A percentile compares a stretch with the other conserved stretches of the same genome.
phyloP scores from a whole-genome alignment of 2,888 invertebrate genomes.

The Chirona hameri region DNA sequence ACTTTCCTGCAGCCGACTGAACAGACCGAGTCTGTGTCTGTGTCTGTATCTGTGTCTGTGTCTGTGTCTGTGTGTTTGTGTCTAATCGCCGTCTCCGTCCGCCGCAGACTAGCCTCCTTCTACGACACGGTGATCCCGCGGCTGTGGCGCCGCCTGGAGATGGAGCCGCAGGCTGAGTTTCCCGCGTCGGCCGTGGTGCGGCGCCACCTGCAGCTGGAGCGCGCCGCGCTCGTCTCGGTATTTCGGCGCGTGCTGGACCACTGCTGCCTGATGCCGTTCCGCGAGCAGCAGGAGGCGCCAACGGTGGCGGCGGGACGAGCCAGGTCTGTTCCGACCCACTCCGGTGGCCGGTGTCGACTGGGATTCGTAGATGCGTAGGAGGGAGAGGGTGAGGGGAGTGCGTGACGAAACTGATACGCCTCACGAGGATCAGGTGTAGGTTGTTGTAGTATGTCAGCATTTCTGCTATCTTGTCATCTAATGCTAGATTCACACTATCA shows the following conservation, averaged over 20 bases:
- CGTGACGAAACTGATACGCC: too few species aligned
- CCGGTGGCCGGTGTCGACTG: too few species aligned
- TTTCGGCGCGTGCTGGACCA: slow-evolving; percentile 35
- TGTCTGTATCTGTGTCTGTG: too few species aligned
- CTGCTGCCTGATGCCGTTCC: slow-evolving; percentile 34
- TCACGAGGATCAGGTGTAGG: too few species aligned
- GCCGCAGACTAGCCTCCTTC: slow-evolving; percentile 64
- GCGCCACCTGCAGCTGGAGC: slow-evolving; percentile 32
- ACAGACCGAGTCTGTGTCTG: neutral
- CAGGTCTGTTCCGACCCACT: neutral
- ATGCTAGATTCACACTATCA: too few species aligned
- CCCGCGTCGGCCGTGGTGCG: neutral
- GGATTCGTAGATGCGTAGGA: too few species aligned
- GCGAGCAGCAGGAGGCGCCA: neutral
- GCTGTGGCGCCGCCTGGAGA: slow-evolving; percentile 46
- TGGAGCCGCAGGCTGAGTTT: slow-evolving; percentile 6
- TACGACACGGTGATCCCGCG: slow-evolving; percentile 71
- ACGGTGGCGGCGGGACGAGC: neutral
- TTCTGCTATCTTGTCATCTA: too few species aligned
- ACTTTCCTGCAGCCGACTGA: too few species aligned
- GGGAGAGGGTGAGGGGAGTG: too few species aligned
- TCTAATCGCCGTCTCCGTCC: slow-evolving; percentile 34
- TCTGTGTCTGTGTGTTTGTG: neutral
- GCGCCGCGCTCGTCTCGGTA: slow-evolving; percentile 31
- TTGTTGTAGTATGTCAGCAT: too few species aligned